Evolutionary conservation across 2,113 vertebrate species (phyloP).

Genomic region (Halichoerus grypus): DNA sequence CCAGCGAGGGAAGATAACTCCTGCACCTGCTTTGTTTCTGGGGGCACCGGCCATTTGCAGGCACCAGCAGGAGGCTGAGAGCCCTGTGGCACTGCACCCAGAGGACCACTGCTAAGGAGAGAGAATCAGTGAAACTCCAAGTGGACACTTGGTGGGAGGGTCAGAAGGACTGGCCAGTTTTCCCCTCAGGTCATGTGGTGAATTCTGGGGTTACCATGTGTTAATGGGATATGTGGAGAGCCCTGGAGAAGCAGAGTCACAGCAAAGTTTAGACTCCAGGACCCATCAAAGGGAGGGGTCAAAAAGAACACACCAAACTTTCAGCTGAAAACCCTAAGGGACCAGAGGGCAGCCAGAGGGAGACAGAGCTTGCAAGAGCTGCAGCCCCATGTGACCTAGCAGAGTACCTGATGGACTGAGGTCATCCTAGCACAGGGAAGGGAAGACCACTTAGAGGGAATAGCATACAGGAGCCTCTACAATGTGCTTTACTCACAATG

Average conservation of each 20-base stretch:
- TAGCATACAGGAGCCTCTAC: too few relatives aligned
- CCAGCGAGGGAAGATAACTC: too few relatives aligned
- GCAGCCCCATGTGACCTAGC: too few relatives aligned
- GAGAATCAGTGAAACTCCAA: background rate
- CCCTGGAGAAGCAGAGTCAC: background rate
- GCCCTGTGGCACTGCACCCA: background rate
- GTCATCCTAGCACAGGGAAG: accelerated
- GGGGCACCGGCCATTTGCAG: background rate
- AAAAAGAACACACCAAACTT: background rate
- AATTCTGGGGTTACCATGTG: background rate
- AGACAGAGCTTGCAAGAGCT: background rate
- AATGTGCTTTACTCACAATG: too few relatives aligned
- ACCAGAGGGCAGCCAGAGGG: background rate
- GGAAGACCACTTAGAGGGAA: too few relatives aligned
- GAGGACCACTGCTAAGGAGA: background rate
- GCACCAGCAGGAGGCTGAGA: background rate
- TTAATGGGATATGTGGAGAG: background rate
- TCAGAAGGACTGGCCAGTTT: background rate
- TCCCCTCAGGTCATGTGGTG: background rate
- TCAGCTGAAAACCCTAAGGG: background rate
- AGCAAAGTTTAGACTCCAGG: background rate
- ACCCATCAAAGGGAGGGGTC: background rate
- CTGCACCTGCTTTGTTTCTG: background rate
- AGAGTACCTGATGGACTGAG: background rate
- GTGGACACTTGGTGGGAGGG: too few relatives aligned